Percentiles rank a stretch among this genome's conserved stretches.
Evolutionary conservation across 2,113 vertebrate genomes (phyloP).

Genomic region (Nibea albiflora): DNA sequence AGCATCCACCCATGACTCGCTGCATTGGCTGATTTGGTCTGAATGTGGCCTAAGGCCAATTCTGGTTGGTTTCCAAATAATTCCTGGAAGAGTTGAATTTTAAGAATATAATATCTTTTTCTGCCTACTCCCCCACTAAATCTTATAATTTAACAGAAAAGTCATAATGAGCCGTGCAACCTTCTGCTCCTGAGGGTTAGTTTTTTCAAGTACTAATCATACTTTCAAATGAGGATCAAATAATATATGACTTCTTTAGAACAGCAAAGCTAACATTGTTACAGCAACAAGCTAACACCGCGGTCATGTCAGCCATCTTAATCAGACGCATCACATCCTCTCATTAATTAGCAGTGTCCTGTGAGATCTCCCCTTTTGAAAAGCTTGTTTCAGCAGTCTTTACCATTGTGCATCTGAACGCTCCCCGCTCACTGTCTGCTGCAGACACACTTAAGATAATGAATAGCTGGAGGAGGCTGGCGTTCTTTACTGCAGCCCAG

Average conservation of each 20-base stretch:
- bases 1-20: no score
- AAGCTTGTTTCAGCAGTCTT: slow-evolving; percentile 72
- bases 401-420: slow-evolving; percentile 56
- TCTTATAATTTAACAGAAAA: not conserved
- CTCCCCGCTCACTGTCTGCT: slow-evolving; percentile 58
- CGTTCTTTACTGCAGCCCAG: slow-evolving; percentile 67
- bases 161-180: not conserved
- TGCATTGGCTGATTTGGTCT: no score
- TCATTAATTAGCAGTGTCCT: slow-evolving; percentile 65
- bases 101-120: not conserved
- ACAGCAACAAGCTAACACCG: slow-evolving; percentile 5
- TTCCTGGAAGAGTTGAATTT: not conserved
- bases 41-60: no score
- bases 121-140: not conserved
- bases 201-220: not conserved
- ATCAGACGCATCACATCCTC: slow-evolving; percentile 50
- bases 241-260: not conserved
- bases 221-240: slow-evolving; percentile 21
- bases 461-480: slow-evolving; percentile 75
- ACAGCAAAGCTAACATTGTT: not conserved
- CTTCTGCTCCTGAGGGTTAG: not conserved
- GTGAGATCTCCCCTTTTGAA: slow-evolving; percentile 49
- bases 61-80: not conserved
- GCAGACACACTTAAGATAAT: slow-evolving; percentile 81
- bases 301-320: slow-evolving; percentile 22